Evolutionary conservation across 2,888 invertebrate species (phyloP), one percentile per base, ranked within the genome.

Genomic region (Osmoderma eremita): DNA sequence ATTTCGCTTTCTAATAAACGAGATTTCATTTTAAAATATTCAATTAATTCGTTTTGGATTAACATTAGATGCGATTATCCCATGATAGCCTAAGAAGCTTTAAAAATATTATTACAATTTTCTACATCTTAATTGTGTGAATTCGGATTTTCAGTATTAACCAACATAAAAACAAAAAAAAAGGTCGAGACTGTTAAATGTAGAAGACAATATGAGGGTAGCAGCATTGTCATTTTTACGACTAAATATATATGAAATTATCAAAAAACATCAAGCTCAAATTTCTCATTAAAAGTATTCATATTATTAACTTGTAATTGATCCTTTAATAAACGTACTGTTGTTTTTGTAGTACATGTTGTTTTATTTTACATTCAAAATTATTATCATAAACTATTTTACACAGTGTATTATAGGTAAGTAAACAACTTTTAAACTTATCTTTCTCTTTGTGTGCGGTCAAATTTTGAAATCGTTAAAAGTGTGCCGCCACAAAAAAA

Each of bases 1-100:
- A 71, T 70, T 67, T 70, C 30, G 54, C 56, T 70, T 67, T 67
- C 53, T 24, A 67, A 68, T 68, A 69, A 71, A 63, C 68, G 65
- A 65, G 65, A 69, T 53, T 68, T 69, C 64, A 69, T 61, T 67
- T 68, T 48, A 65, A 71, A 70, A 68, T 30, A 65, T 65, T 69
- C 64, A 63, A 56, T 66, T 66, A 69, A 67, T 36, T 36, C 5
- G 10, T 36, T 36, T 10, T n/a, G n/a, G n/a, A n/a, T n/a, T n/a
- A n/a, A n/a, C n/a, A n/a, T n/a, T n/a, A n/a, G n/a, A n/a, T n/a
- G n/a, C n/a, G n/a, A n/a, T n/a, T n/a, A n/a, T n/a, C n/a, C n/a
- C n/a, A n/a, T n/a, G n/a, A n/a, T n/a, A n/a, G n/a, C n/a, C n/a
- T n/a, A n/a, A n/a, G n/a, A 67, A 39, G 65, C 70, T 58, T 67